Percentiles rank a stretch among this genome's conserved stretches.
Evolutionary conservation across 2,888 invertebrate genomes (phyloP).

Genomic region (Sthenelais limicola): DNA sequence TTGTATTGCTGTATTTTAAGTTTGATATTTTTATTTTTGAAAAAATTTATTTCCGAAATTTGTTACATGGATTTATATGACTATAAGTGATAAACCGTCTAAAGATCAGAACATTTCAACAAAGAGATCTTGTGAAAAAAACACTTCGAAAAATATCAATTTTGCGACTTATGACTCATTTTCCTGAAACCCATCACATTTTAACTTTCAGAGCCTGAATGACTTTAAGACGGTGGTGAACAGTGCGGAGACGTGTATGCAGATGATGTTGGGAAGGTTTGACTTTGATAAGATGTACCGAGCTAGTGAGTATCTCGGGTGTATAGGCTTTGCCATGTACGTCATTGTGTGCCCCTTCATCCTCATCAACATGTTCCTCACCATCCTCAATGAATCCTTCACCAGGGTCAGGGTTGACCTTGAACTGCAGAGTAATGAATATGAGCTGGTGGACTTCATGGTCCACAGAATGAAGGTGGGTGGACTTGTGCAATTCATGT

Average conservation of each 20-base stretch:
- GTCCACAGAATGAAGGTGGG: constrained; percentile 54
- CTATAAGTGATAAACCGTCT: no score
- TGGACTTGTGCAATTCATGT: constrained; percentile 36
- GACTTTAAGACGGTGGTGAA: constrained; percentile 58
- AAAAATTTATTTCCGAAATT: no score
- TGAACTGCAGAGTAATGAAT: constrained; percentile 64
- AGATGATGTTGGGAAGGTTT: constrained; percentile 72
- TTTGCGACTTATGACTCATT: no score
- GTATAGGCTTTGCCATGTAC: constrained; percentile 47
- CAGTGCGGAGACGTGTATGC: constrained; percentile 65
- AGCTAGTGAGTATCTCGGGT: constrained; percentile 63
- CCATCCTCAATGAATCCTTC: constrained; percentile 69
- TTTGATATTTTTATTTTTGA: no score
- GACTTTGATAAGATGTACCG: constrained; percentile 68
- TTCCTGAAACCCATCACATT: no score
- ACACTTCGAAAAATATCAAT: no score
- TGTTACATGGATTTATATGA: no score
- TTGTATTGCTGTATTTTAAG: no score
- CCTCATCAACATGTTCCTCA: constrained; percentile 69
- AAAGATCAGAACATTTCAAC: no score
- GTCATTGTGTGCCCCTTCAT: constrained; percentile 63
- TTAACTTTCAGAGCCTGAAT: constrained; percentile 39
- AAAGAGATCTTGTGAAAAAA: no score
- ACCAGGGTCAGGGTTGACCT: constrained; percentile 62
- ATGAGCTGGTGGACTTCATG: constrained; percentile 69